Conservation (phyloP, 2,797 vertebrate genomes). For the Chaetodon trifasciatus region DNA sequence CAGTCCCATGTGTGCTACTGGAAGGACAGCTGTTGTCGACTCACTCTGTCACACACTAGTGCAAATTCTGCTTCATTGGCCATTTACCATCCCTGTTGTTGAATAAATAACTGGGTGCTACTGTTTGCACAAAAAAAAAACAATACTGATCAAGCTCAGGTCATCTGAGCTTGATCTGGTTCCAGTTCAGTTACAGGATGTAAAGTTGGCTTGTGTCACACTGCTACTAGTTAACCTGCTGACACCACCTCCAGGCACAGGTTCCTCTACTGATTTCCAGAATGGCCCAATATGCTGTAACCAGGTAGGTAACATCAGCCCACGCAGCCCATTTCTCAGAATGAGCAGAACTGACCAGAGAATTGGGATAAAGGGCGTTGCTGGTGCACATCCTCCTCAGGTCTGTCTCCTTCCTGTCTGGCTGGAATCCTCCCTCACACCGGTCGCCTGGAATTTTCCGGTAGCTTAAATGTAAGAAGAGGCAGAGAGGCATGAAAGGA, state of each 20-base stretch:
- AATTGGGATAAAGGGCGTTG: slow-evolving; percentile 81
- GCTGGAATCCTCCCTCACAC: slow-evolving; percentile 89
- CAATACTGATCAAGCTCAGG: too few relatives aligned
- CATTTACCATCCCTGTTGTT: neutral
- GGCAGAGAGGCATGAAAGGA: slow-evolving; percentile 6
- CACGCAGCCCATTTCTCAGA: neutral
- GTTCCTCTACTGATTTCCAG: neutral
- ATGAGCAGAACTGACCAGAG: slow-evolving; percentile 78
- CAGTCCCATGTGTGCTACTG: too few relatives aligned
- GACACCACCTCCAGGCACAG: neutral
- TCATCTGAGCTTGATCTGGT: too few relatives aligned
- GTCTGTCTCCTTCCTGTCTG: slow-evolving; percentile 87
- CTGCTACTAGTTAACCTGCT: neutral
- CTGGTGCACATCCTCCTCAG: slow-evolving; percentile 90
- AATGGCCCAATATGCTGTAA: neutral
- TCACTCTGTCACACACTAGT: too few relatives aligned
- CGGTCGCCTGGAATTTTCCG: slow-evolving; percentile 95
- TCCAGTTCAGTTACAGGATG: too few relatives aligned
- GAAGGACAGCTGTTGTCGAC: too few relatives aligned
- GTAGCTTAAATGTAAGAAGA: slow-evolving; percentile 83
- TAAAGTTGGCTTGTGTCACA: too few relatives aligned
- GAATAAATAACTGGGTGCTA: neutral
- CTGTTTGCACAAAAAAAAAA: neutral
- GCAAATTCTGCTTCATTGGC: neutral
- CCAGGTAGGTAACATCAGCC: neutral